Evolutionary conservation across 2,113 vertebrate genomes (phyloP).

Genomic region (Poecilia latipinna): DNA sequence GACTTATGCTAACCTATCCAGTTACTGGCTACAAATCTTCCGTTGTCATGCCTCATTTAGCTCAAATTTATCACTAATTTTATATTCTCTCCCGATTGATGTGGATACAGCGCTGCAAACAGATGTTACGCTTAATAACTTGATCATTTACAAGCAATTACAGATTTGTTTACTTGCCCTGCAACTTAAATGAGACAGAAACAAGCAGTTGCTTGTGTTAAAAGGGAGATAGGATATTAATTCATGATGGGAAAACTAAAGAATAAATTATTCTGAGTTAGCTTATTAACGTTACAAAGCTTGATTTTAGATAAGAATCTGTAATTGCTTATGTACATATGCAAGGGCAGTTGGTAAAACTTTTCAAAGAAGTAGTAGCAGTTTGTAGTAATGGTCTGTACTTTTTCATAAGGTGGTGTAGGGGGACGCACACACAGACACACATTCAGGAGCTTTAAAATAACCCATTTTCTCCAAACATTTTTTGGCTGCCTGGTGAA

Average conservation of each 20-base stretch:
- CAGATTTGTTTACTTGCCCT: constrained; percentile 45
- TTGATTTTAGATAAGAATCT: constrained; percentile 13
- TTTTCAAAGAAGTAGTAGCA: not conserved
- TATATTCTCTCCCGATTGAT: constrained; percentile 39
- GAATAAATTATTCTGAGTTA: not conserved
- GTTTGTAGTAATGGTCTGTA: not conserved
- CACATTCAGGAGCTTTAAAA: not conserved
- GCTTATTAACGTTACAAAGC: constrained; percentile 5
- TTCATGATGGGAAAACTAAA: constrained; percentile 1
- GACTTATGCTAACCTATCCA: constrained; percentile 18
- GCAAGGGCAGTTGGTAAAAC: not conserved
- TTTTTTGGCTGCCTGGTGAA: not conserved
- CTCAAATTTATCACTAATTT: constrained; percentile 45
- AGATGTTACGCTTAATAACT: constrained; percentile 53
- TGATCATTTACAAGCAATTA: constrained; percentile 41
- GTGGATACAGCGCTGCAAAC: constrained; percentile 30
- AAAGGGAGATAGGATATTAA: constrained; percentile 6
- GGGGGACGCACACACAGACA: not conserved
- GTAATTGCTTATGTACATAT: constrained; percentile 7
- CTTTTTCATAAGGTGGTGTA: not conserved
- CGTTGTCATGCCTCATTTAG: constrained; percentile 50
- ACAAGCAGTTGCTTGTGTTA: constrained; percentile 22
- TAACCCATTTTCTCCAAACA: not conserved
- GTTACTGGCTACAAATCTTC: constrained; percentile 43
- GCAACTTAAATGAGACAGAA: constrained; percentile 42